Conservation (phyloP, 2,797 vertebrate genomes). For the Sebastes dallii region DNA sequence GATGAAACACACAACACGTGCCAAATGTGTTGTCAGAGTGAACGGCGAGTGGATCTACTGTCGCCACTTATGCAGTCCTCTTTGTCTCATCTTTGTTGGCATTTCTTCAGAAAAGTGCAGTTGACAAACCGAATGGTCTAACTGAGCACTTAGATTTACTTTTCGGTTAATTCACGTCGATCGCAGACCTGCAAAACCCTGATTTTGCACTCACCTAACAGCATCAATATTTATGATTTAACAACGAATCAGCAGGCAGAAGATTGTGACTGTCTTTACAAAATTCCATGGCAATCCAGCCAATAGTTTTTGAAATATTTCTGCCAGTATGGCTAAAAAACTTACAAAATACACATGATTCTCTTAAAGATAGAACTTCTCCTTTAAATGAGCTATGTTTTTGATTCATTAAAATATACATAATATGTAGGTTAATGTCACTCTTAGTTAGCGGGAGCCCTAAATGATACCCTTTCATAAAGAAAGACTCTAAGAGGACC, state of each 20-base stretch:
- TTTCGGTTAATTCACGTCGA: too few relatives aligned
- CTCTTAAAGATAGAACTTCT: not conserved
- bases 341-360: not conserved
- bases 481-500: not conserved
- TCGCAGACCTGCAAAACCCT: too few relatives aligned
- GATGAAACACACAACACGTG: conserved; percentile 39
- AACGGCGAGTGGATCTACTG: not conserved
- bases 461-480: not conserved
- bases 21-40: not conserved
- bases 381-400: not conserved
- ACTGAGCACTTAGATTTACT: too few relatives aligned
- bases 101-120: too few relatives aligned
- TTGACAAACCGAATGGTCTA: too few relatives aligned
- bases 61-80: not conserved
- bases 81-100: too few relatives aligned
- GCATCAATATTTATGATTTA: not conserved
- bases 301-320: not conserved
- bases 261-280: not conserved
- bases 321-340: not conserved
- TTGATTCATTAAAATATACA: not conserved
- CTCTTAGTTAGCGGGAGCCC: not conserved
- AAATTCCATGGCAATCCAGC: not conserved
- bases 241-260: not conserved
- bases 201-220: not conserved
- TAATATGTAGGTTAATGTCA: not conserved